A percentile compares a stretch with the other conserved stretches of the same genome.
Evolutionary conservation across 2,797 vertebrate genomes (phyloP).

Genomic region (Iguana delicatissima): DNA sequence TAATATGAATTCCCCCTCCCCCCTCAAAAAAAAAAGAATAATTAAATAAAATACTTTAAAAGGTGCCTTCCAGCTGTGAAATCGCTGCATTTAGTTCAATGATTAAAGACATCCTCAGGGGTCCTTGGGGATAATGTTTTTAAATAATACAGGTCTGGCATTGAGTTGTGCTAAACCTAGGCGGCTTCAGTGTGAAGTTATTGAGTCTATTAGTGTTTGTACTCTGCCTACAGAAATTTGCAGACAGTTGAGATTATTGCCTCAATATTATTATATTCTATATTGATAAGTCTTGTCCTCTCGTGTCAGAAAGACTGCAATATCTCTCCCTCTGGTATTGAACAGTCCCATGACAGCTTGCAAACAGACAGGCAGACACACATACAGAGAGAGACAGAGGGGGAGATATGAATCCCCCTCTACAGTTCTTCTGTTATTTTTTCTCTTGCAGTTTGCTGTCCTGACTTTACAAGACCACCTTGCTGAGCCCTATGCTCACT

Average conservation of each 20-base stretch:
- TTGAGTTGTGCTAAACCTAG: constrained; percentile 67
- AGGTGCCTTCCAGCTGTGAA: constrained; percentile 77
- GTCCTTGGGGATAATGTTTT: constrained; percentile 71
- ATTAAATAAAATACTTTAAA: constrained; percentile 71
- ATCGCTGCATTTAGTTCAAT: constrained; percentile 73
- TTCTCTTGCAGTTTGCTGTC: neutral
- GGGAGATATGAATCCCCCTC: neutral
- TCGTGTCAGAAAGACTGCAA: neutral
- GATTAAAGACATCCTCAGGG: constrained; percentile 73
- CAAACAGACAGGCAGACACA: neutral
- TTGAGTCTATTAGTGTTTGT: neutral
- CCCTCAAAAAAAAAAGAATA: constrained; percentile 63
- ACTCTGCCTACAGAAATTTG: constrained; percentile 3
- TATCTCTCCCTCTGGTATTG: neutral
- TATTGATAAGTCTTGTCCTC: constrained; percentile 7
- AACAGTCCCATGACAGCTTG: neutral
- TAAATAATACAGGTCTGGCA: constrained; percentile 71
- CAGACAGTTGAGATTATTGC: neutral
- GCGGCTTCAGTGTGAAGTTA: constrained; percentile 1
- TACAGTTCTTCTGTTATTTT: neutral
- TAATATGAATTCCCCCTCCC: constrained; percentile 66
- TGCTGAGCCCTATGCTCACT: neutral
- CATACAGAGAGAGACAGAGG: neutral
- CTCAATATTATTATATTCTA: constrained; percentile 7
- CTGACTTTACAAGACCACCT: neutral